Base-by-base conservation (phyloP, 2,888 invertebrate species). In the Drosophila mayaguana region DNA sequence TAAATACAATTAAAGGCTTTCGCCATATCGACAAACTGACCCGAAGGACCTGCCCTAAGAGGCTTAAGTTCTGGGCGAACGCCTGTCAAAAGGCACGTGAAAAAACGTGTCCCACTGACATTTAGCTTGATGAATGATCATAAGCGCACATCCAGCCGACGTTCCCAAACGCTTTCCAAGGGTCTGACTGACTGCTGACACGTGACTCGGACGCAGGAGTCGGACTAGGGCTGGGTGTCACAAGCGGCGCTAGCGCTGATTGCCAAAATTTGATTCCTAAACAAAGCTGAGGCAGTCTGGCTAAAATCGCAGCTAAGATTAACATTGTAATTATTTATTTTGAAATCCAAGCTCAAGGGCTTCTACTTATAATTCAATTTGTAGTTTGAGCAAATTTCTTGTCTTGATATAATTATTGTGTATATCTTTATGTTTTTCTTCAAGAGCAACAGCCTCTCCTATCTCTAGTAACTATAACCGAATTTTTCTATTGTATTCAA, bases 121-220 rank as follows among this genome's bases (percentile, higher is more conserved):
- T 87, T 88, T 63, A 88, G 88, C 87, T 89, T 88, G 89, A 88
- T 88, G 87, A 88, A 88, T 88, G 87, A 89, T 85, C 78, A 63
- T 63, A 72, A 75, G 66, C 62, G 55, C 69, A 46, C 40, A 56
- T 60, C 61, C 63, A 54, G 54, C 62, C 43, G 54, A 36, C 38
- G 62, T 50, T 56, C 55, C 73, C 73, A 70, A 72, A 60, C 63
- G 60, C 65, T 72, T 71, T 66, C 72, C 66, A 63, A 61, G 72
- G 62, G 72, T 72, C 73, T 78, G 81, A 87, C 79, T 87, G 88
- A 88, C 86, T 87, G 81, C 78, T 75, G 89, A 81, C 86, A 87
- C 86, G 86, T 87, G 86, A 88, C 86, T 78, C 40, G 56, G 34
- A 43, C 53, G 50, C 61, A 38, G 22, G 32, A 9, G 2, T 28